Evolutionary conservation across 2,888 invertebrate species (phyloP).

Genomic region (Agrenia bidenticulata): DNA sequence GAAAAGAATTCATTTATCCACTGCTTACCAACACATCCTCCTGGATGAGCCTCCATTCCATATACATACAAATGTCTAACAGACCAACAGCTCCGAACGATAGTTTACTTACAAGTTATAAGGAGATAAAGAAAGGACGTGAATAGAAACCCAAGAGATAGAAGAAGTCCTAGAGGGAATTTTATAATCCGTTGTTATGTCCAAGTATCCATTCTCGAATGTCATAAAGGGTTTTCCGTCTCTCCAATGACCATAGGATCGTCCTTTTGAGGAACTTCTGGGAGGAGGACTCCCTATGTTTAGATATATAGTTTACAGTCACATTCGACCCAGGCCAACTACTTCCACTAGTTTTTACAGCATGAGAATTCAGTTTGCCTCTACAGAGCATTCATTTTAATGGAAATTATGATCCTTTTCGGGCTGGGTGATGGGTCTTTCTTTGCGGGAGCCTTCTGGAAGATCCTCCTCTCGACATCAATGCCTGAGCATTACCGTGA

Average conservation of each 20-base stretch:
- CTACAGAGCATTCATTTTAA: slow-evolving; percentile 40
- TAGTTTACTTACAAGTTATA: no score
- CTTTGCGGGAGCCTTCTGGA: slow-evolving; percentile 32
- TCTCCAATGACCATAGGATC: slow-evolving; percentile 29
- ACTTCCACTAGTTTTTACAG: slow-evolving; percentile 18
- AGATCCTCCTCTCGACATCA: slow-evolving; percentile 37
- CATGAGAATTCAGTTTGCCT: slow-evolving; percentile 28
- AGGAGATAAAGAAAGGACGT: slow-evolving; percentile 12
- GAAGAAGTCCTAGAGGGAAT: slow-evolving; percentile 19
- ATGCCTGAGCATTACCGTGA: slow-evolving; percentile 42
- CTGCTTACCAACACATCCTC: slow-evolving; percentile 9
- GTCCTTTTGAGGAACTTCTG: background rate
- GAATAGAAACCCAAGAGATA: slow-evolving; percentile 1
- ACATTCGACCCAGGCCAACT: background rate
- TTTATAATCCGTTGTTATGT: slow-evolving; percentile 38
- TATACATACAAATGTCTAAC: background rate
- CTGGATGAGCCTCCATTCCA: background rate
- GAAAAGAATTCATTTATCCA: slow-evolving; percentile 13
- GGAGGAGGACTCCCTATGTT: no score
- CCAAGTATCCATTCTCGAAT: slow-evolving; percentile 35
- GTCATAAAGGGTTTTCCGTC: slow-evolving; percentile 33
- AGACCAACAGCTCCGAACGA: no score
- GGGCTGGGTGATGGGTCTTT: slow-evolving; percentile 35
- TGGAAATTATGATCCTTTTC: slow-evolving; percentile 47
- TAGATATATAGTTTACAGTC: background rate